A percentile compares a stretch with the other conserved stretches of the same genome.
Conservation (phyloP, 2,888 invertebrate species). For the Drosophila tanythrix region DNA sequence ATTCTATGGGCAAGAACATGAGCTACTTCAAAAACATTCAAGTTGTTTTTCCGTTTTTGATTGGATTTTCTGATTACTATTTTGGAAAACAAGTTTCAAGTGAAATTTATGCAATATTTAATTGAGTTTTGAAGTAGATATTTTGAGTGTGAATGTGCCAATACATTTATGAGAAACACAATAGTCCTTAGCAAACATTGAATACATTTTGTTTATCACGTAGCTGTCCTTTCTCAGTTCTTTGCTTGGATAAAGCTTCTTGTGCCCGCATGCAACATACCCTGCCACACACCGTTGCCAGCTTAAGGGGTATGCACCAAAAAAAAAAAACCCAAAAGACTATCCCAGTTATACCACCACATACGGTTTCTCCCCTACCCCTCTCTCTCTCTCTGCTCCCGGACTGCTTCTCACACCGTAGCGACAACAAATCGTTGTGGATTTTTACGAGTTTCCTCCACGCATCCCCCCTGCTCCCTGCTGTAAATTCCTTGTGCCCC, state of each 20-base stretch:
- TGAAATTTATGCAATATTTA: background rate
- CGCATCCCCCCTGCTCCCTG: conserved; percentile 2
- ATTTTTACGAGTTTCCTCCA: conserved; percentile 73
- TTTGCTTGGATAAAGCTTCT: background rate
- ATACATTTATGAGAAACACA: background rate
- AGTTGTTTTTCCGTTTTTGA: background rate
- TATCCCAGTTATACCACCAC: conserved; percentile 58
- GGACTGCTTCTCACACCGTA: conserved; percentile 27
- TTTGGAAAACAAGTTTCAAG: background rate
- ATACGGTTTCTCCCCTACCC: conserved; percentile 42
- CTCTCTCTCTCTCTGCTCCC: background rate
- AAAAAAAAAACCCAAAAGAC: conserved; percentile 38
- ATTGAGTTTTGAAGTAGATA: background rate
- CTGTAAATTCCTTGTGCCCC: conserved; percentile 20
- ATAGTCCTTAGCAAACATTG: background rate
- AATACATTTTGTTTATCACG: background rate
- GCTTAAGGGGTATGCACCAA: conserved; percentile 32
- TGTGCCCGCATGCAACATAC: conserved; percentile 29
- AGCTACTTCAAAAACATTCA: background rate
- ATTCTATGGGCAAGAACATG: background rate
- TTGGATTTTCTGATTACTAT: background rate
- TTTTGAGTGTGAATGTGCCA: background rate
- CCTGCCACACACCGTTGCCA: conserved; percentile 21
- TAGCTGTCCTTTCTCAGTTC: background rate
- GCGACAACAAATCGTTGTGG: conserved; percentile 76